These are phyloP conservation scores for Syngnathus typhle DNA, from an alignment of 2,113 vertebrate species.

Conservation along the genomic window DNA sequence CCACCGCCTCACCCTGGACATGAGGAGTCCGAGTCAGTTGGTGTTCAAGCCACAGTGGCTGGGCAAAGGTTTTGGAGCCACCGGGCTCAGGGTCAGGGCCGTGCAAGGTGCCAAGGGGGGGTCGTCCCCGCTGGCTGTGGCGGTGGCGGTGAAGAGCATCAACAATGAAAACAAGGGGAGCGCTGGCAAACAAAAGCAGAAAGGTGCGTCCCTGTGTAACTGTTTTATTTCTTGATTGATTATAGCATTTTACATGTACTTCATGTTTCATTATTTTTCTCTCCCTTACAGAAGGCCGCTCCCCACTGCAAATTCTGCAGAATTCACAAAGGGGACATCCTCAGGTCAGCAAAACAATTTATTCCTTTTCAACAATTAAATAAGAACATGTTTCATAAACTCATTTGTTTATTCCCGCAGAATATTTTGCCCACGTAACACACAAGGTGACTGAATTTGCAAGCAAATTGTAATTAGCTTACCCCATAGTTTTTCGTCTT, in stretches of 20 bases:
- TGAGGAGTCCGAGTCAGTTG: constrained; percentile 69
- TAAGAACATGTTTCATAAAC: not conserved
- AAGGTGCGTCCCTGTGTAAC: constrained; percentile 47
- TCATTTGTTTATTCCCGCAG: not conserved
- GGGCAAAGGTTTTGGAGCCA: constrained; percentile 65
- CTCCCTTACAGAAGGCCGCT: constrained; percentile 65
- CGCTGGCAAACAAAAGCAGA: constrained; percentile 60
- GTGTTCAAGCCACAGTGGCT: constrained; percentile 77
- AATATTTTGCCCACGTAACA: not conserved
- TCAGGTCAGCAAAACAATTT: constrained; percentile 53
- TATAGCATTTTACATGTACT: not conserved
- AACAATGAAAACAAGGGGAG: constrained; percentile 62
- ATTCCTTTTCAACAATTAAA: not conserved
- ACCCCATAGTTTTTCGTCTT: too few relatives aligned
- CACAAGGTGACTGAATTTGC: not conserved
- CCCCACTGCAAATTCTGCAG: constrained; percentile 79
- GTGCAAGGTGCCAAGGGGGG: constrained; percentile 52
- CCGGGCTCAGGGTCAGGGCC: constrained; percentile 56
- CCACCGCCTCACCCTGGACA: constrained; percentile 59
- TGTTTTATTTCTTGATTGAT: not conserved
- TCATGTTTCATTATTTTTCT: not conserved
- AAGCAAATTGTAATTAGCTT: not conserved
- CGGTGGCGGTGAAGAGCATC: constrained; percentile 41
- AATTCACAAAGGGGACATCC: constrained; percentile 76
- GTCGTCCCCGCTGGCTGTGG: constrained; percentile 59